These are phyloP conservation scores for Phengaris alcon DNA, from an alignment of 2,888 invertebrate genomes.

Conservation along the genomic window DNA sequence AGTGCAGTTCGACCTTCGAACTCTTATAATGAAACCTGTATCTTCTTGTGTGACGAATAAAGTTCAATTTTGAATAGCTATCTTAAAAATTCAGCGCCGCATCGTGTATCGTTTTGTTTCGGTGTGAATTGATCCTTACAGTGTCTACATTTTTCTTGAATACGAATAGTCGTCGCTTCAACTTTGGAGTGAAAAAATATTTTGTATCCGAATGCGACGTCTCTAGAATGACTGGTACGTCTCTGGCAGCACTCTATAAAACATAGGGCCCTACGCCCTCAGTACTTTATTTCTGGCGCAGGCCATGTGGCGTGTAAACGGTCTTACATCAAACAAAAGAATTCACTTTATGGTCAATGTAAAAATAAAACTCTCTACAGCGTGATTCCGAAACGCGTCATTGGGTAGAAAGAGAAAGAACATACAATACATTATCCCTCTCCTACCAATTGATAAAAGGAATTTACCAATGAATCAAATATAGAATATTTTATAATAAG, in stretches of 20 bases:
- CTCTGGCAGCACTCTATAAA: slow-evolving; percentile 22
- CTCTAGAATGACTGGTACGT: background rate
- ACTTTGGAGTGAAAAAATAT: no score
- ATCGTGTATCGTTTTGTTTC: no score
- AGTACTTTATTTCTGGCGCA: slow-evolving; percentile 50
- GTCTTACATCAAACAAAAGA: slow-evolving; percentile 70
- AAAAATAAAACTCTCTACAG: slow-evolving; percentile 64
- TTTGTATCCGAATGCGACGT: no score
- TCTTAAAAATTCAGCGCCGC: no score
- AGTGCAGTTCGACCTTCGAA: no score
- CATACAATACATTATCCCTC: background rate
- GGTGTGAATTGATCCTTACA: no score
- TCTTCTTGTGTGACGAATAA: no score
- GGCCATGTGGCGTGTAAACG: slow-evolving; percentile 65
- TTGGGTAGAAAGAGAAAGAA: slow-evolving; percentile 16
- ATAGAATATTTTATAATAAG: background rate
- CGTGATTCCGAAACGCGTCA: slow-evolving; percentile 39
- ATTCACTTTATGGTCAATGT: slow-evolving; percentile 60
- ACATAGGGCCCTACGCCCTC: slow-evolving; percentile 18
- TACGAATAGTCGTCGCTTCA: no score
- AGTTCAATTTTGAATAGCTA: no score
- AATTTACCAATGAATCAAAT: background rate
- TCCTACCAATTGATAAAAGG: background rate
- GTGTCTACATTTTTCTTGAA: no score
- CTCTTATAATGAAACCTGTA: no score